Conservation (phyloP, 2,113 vertebrate genomes). For the Poeciliopsis turrubarensis region DNA sequence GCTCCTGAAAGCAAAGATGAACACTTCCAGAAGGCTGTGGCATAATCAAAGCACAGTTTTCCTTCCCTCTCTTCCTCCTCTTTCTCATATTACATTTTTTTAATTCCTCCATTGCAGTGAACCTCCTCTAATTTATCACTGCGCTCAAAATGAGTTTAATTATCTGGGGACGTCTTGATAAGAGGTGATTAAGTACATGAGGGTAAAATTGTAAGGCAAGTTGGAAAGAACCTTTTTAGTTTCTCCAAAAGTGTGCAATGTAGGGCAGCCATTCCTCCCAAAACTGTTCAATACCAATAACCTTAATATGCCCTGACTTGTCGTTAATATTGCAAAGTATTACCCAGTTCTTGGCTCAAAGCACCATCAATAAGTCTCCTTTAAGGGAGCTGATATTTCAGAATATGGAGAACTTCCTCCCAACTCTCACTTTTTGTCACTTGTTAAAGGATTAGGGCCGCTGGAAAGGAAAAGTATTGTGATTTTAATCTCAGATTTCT, state of each 20-base stretch:
- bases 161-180: constrained; percentile 55
- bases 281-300: constrained; percentile 10
- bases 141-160: constrained; percentile 44
- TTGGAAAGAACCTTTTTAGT: constrained; percentile 20
- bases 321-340: constrained; percentile 37
- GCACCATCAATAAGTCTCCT: constrained; percentile 25
- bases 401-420: not conserved
- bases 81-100: constrained; percentile 8
- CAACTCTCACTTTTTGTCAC: too few species aligned
- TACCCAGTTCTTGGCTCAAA: constrained; percentile 21
- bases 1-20: constrained; percentile 25
- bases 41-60: constrained; percentile 2
- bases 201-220: constrained; percentile 27
- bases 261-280: constrained; percentile 1
- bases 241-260: constrained; percentile 23
- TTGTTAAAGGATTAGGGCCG: too few species aligned
- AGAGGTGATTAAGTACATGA: constrained; percentile 50
- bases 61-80: not conserved
- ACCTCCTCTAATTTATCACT: constrained; percentile 44
- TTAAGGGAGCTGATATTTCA: not conserved
- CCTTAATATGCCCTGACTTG: constrained; percentile 1
- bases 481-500: too few species aligned
- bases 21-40: constrained; percentile 21
- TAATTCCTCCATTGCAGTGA: constrained; percentile 10
- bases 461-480: too few species aligned